Conservation (phyloP, 2,113 vertebrate genomes). For the Cavia porcellus region DNA sequence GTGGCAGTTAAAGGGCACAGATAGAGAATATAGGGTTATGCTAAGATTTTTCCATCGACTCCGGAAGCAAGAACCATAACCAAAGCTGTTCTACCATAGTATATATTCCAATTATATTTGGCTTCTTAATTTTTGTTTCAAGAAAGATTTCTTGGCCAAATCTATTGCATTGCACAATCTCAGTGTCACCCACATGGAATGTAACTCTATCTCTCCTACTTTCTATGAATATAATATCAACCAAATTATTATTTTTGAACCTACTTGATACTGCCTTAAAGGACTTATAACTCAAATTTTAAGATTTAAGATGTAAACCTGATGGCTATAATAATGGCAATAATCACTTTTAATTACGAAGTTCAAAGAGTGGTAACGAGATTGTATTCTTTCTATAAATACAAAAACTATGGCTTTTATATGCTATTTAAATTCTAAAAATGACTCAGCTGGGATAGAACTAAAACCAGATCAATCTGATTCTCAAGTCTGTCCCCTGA, state of each 20-base stretch:
- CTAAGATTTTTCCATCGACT: not conserved
- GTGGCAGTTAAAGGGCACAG: not conserved
- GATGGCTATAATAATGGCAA: not conserved
- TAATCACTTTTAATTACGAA: not conserved
- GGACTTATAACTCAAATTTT: not conserved
- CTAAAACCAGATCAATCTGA: not conserved
- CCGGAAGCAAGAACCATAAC: not conserved
- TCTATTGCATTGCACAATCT: not conserved
- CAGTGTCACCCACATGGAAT: not conserved
- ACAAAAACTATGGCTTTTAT: not conserved
- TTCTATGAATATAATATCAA: not conserved
- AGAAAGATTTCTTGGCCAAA: not conserved
- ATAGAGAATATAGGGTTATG: not conserved
- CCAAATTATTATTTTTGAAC: not conserved
- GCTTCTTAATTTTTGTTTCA: conserved; percentile 16
- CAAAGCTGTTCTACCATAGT: not conserved
- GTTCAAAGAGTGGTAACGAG: not conserved
- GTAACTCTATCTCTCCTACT: not conserved
- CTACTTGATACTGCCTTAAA: not conserved
- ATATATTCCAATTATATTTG: not conserved
- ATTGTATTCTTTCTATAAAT: not conserved
- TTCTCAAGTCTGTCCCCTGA: not conserved
- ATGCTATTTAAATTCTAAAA: not conserved
- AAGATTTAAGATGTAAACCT: not conserved
- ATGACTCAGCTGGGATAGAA: not conserved